Evolutionary conservation across 2,797 vertebrate species (phyloP), one percentile per base, ranked within the genome.

Genomic region (Cryptoprocta ferox): DNA sequence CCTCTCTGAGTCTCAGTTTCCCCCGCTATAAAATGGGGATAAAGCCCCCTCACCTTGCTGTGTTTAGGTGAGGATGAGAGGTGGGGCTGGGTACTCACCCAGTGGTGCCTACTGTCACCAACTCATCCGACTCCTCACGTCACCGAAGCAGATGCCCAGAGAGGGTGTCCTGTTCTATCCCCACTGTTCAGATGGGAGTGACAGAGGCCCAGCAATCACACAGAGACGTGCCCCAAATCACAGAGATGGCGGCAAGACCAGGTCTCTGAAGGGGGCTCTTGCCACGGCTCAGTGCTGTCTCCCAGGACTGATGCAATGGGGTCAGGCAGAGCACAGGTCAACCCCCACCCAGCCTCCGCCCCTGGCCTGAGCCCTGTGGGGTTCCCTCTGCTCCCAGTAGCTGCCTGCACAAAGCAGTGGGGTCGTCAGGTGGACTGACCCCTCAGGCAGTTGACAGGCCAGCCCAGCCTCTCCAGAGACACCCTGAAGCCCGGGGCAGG

Each of bases 231-330:
- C 14, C 65, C n/a, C 45, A 48, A 59, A 30, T 35, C 15, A 48
- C 45, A 45, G 12, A 39, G 66, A 11, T 5, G 59, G 37, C 53
- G 39, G 16, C 53, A 53, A 71, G 76, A 19, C 14, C 56, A 59
- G 42, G 30, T 37, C 71, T 83, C n/a, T 42, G n/a, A 35, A 21
- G 45, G 19, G 15, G 9, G 13, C 15, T 35, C 63, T 65, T 0
- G 4, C 10, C 66, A 42, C 53, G 68, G 89, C 45, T n/a, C n/a
- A 66, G 4, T 15, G 24, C 73, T 2, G 4, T n/a, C 56, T 50
- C 13, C 26, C 0, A 2, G 7, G 30, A 39, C 81, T 32, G 9
- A 48, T 2, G 11, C 7, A 21, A 10, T 0, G 2, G 9, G 80
- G 21, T 59, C 24, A 12, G 24, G 10, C 8, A 35, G n/a, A 48